phyloP scores from a whole-genome alignment of 2,888 invertebrate species.

The Hyposoter dolosus region DNA sequence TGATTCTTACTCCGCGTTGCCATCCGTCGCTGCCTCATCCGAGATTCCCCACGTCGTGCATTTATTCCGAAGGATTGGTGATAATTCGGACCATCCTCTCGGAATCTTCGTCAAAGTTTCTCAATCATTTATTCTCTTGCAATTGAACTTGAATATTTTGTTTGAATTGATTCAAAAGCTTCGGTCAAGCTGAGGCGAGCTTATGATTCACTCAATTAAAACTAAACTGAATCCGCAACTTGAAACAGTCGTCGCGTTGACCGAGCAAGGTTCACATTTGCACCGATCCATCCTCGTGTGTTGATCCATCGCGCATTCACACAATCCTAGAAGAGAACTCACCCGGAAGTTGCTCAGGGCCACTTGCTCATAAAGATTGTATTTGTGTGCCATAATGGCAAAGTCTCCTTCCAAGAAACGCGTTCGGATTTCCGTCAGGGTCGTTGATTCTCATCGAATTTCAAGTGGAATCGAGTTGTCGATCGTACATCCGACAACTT shows the following conservation, averaged over 20 bases:
- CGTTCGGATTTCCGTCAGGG: constrained; percentile 36
- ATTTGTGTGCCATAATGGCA: background rate
- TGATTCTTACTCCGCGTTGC: constrained; percentile 18
- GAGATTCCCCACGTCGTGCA: constrained; percentile 16
- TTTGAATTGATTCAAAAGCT: background rate
- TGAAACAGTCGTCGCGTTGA: background rate
- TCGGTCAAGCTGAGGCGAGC: too few relatives aligned
- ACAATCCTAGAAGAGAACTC: background rate
- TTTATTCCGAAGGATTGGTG: background rate
- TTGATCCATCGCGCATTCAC: background rate
- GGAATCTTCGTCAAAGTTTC: background rate
- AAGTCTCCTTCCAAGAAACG: constrained; percentile 10
- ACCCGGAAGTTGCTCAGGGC: constrained; percentile 43
- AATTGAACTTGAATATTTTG: background rate
- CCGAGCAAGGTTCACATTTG: constrained; percentile 2
- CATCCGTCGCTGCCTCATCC: constrained; percentile 1
- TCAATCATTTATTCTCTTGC: background rate
- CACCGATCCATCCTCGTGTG: background rate
- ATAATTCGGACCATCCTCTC: background rate
- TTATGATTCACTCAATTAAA: too few relatives aligned
- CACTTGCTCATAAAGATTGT: background rate
- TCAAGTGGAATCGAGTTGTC: constrained; percentile 26
- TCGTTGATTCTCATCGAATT: constrained; percentile 49
- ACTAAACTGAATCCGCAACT: background rate
- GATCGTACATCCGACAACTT: constrained; percentile 38